Conservation (phyloP, 2,797 vertebrate species). For the Ptychobarbus kaznakovi region DNA sequence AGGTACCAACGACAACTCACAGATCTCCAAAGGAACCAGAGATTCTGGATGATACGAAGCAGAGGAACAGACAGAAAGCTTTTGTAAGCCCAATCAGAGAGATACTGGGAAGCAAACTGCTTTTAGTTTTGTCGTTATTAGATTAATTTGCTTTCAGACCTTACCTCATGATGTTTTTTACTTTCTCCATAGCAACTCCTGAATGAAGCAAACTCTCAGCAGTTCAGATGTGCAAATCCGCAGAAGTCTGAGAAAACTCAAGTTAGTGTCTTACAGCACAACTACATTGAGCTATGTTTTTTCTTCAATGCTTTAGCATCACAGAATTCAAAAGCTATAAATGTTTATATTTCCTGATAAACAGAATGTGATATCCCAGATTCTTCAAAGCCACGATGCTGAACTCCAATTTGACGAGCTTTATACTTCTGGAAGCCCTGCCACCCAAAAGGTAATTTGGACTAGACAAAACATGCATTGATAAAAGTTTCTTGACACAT, state of each 20-base stretch:
- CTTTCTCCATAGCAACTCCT: constrained; percentile 78
- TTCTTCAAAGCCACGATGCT: constrained; percentile 70
- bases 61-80: constrained; percentile 78
- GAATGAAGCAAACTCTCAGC: constrained; percentile 79
- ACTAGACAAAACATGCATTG: neutral
- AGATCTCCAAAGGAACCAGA: constrained; percentile 79
- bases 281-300: neutral
- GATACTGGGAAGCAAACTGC: neutral
- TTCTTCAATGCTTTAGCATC: neutral
- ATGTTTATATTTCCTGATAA: constrained; percentile 41
- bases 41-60: constrained; percentile 77
- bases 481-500: neutral
- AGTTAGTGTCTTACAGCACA: constrained; percentile 62
- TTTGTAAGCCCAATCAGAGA: constrained; percentile 72
- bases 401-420: constrained; percentile 69
- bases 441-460: constrained; percentile 66
- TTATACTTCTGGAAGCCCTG: constrained; percentile 63
- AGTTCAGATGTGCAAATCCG: constrained; percentile 78
- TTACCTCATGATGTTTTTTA: neutral
- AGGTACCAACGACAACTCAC: constrained; percentile 88
- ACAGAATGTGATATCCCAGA: constrained; percentile 74
- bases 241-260: constrained; percentile 73
- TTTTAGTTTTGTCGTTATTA: neutral
- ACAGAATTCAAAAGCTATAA: neutral
- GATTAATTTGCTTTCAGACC: neutral